Percentiles rank a stretch among this genome's conserved stretches.
Evolutionary conservation across 2,888 invertebrate genomes (phyloP).

Genomic region (Alviniconcha strummeri): DNA sequence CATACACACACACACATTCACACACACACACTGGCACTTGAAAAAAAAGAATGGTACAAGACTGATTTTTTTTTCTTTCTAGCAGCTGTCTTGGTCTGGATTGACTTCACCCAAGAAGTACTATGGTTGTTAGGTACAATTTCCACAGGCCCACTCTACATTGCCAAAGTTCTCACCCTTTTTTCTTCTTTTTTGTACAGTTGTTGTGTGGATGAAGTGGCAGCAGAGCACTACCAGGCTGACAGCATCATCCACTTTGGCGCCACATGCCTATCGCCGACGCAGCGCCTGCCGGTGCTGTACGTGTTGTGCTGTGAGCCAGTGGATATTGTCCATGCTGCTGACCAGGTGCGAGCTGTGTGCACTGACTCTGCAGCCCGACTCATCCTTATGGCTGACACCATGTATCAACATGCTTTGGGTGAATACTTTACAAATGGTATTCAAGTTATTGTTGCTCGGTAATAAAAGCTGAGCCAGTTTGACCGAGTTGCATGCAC

Average conservation of each 20-base stretch:
- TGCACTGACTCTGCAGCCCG: conserved; percentile 52
- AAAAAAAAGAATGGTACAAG: too few relatives aligned
- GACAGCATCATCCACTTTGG: conserved; percentile 95
- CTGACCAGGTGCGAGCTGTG: conserved; percentile 58
- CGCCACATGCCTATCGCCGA: conserved; percentile 86
- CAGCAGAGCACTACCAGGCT: conserved; percentile 89
- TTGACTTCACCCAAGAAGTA: too few relatives aligned
- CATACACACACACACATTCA: background rate
- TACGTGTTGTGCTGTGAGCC: conserved; percentile 74
- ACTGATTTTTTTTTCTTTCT: too few relatives aligned
- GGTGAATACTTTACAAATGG: conserved; percentile 49
- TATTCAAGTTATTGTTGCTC: background rate
- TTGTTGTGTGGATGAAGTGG: conserved; percentile 92
- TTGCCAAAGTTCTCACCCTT: background rate
- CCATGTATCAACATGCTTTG: conserved; percentile 67
- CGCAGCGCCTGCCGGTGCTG: conserved; percentile 82
- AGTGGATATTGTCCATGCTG: conserved; percentile 75
- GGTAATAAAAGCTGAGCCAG: background rate
- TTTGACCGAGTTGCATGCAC: too few relatives aligned
- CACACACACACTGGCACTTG: background rate
- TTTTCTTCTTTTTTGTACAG: conserved; percentile 75
- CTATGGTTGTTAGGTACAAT: too few relatives aligned
- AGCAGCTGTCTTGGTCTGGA: too few relatives aligned
- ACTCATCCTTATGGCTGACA: conserved; percentile 73
- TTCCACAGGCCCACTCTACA: background rate